Evolutionary conservation across 2,888 invertebrate species (phyloP).

Genomic region (Abrostola triplasia): DNA sequence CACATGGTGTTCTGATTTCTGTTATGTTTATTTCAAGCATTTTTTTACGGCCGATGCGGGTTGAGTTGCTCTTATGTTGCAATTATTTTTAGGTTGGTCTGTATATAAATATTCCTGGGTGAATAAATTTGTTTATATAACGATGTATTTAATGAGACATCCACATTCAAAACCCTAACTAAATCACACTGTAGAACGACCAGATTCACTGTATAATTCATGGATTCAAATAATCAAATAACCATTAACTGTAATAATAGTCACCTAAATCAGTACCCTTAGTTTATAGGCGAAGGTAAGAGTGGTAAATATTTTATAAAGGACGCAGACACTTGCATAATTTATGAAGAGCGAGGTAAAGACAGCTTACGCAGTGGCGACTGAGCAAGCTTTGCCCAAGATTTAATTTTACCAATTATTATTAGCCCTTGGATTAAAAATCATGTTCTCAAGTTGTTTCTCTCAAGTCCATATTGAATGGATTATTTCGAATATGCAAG

Average conservation of each 20-base stretch:
- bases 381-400: constrained; percentile 32
- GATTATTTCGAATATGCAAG: too few relatives aligned
- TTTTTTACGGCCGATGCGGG: constrained; percentile 42
- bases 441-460: neutral
- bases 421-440: constrained; percentile 1
- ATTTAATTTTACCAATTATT: constrained; percentile 33
- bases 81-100: constrained; percentile 39
- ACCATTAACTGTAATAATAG: constrained; percentile 58
- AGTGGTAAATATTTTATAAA: constrained; percentile 74
- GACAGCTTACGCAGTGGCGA: constrained; percentile 57
- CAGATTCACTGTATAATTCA: constrained; percentile 39
- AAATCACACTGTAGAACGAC: constrained; percentile 40
- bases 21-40: too few relatives aligned
- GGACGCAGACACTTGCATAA: constrained; percentile 57
- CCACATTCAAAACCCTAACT: constrained; percentile 40
- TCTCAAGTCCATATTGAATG: too few relatives aligned
- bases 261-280: constrained; percentile 58
- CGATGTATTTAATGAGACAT: constrained; percentile 37
- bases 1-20: too few relatives aligned
- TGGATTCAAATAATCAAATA: constrained; percentile 54
- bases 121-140: constrained; percentile 48
- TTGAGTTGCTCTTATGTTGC: constrained; percentile 23
- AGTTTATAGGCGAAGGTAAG: constrained; percentile 69
- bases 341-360: constrained; percentile 60
- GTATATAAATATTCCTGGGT: constrained; percentile 43